Conservation (phyloP, 2,113 vertebrate species). For the Apteryx mantelli region DNA sequence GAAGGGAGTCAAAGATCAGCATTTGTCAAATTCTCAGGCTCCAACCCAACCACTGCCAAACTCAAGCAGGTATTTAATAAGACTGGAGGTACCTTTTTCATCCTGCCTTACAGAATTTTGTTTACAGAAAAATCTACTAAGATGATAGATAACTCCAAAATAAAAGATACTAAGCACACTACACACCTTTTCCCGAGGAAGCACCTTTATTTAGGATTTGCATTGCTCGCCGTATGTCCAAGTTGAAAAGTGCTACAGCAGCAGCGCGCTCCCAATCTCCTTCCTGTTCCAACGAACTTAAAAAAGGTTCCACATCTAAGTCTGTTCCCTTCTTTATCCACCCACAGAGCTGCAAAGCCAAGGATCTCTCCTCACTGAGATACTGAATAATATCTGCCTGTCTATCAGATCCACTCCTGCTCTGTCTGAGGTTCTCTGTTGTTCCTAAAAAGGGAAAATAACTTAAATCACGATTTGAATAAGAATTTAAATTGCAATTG, state of each 20-base stretch:
- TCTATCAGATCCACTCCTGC: constrained; percentile 91
- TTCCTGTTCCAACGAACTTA: constrained; percentile 91
- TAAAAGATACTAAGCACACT: not conserved
- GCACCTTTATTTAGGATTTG: constrained; percentile 97
- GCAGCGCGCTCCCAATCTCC: constrained; percentile 95
- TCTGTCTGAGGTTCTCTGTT: constrained; percentile 87
- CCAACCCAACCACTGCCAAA: not conserved
- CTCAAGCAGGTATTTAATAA: not conserved
- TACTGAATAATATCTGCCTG: constrained; percentile 88
- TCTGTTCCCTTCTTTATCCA: constrained; percentile 93
- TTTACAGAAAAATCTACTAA: not conserved
- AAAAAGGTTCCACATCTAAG: constrained; percentile 90
- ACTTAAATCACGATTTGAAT: not conserved
- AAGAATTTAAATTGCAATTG: not conserved
- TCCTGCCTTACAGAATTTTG: not conserved
- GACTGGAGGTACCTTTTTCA: not conserved
- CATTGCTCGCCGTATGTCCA: constrained; percentile 95
- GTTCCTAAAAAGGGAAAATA: constrained; percentile 78
- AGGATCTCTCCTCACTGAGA: constrained; percentile 91
- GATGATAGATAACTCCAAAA: not conserved
- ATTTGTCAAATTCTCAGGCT: not conserved
- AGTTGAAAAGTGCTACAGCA: constrained; percentile 95
- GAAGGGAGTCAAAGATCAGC: not conserved
- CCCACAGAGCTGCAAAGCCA: constrained; percentile 94
- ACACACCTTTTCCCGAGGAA: constrained; percentile 87